Percentiles rank a stretch among this genome's conserved stretches.
Conservation (phyloP, 2,888 invertebrate species). For the Drosophila yooni region DNA sequence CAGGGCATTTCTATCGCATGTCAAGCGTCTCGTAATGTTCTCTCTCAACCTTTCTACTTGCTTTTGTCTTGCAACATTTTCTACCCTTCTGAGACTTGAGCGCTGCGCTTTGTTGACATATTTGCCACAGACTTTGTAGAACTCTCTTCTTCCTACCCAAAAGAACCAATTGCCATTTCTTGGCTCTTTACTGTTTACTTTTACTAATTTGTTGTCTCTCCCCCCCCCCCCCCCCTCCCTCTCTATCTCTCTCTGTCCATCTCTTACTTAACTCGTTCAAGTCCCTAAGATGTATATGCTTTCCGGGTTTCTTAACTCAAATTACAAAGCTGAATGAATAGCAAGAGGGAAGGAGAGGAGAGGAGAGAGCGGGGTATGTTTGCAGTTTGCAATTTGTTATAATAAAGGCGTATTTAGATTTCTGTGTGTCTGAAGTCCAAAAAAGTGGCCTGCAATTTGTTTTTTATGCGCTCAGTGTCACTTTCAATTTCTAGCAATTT, state of each 20-base stretch:
- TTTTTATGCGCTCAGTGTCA: constrained; percentile 65
- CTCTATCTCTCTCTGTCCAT: neutral
- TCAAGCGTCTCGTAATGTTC: neutral
- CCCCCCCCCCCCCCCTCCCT: neutral
- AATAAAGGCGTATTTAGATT: constrained; percentile 42
- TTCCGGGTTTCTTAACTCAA: constrained; percentile 31
- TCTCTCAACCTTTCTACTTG: neutral
- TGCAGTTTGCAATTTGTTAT: constrained; percentile 53
- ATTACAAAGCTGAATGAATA: constrained; percentile 19
- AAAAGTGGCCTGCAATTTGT: constrained; percentile 54
- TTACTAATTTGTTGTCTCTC: constrained; percentile 52
- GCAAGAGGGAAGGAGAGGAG: neutral
- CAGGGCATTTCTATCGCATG: neutral
- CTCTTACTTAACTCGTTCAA: constrained; percentile 17
- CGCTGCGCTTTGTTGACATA: constrained; percentile 40
- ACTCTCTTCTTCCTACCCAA: constrained; percentile 29
- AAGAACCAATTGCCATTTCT: constrained; percentile 45
- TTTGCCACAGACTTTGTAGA: constrained; percentile 30
- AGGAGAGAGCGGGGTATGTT: neutral
- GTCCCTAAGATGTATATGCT: constrained; percentile 10
- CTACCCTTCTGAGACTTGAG: constrained; percentile 7
- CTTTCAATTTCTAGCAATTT: constrained; percentile 79
- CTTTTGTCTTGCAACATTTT: constrained; percentile 26
- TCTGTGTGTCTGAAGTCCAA: constrained; percentile 11
- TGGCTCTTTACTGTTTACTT: constrained; percentile 46